Evolutionary conservation across 2,888 invertebrate genomes (phyloP), one percentile per base, ranked within the genome.

Genomic region (Clistopyga incitator): DNA sequence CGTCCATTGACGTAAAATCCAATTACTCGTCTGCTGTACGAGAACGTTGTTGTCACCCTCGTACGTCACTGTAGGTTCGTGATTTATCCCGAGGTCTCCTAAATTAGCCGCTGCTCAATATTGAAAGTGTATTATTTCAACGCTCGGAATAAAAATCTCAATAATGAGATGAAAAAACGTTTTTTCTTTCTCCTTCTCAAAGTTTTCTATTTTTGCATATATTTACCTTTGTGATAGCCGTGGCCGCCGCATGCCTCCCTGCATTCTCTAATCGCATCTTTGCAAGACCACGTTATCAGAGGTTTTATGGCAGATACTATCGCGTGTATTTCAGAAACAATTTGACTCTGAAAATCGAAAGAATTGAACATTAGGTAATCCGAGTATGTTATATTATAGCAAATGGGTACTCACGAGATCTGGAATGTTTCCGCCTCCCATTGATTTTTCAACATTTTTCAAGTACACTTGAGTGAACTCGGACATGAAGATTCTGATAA

Each of bases 31-130:
- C 93, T 98, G 98, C 90, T 98, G 98, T 0, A 97, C 95, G 3
- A 99, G 94, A 25, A 98, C 98, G 93, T 97, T 98, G 94, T 98
- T 98, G 94, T 98, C 98, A 0, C 98, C 98, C 92, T 98, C 98
- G 93, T 98, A 98, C 0, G 98, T 98, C 77, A 97, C 97, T 54
- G 97, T 96, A 0, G 98, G 97, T 93, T 99, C 99, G 93, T 98
- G 97, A 93, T 97, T 97, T 90, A 96, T 96, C 11, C 98, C 95
- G 82, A 99, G 94, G 85, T 97, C 97, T 47, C 98, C 98, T 29
- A 99, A 94, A 87, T 97, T 96, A 20, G 98, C 95, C n/a, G 96
- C 96, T 96, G 91, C 71, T 72, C 0, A 38, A 38, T 3, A 29
- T 4, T 4, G 4, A 29, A 29, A 29, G 4, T 29, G 4, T 29